Base-by-base conservation (phyloP, 2,888 invertebrate genomes). In the Podabrus alpinus region DNA sequence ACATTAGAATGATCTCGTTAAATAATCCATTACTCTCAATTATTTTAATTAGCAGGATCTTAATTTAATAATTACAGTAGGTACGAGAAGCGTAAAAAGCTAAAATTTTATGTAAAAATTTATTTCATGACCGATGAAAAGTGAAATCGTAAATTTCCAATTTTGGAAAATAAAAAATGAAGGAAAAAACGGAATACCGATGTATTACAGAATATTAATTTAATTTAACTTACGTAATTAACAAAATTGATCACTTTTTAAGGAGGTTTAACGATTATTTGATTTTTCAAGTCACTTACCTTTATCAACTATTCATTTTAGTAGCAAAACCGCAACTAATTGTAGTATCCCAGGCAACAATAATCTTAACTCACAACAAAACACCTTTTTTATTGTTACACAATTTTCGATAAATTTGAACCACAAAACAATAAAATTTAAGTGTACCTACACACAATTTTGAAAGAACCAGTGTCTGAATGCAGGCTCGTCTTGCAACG, bases 321-420 rank as follows among this genome's bases (percentile, higher is more conserved):
- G 21, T 68, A 69, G 59, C 59, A 67, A 73, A 73, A 25, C 74
- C 68, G 72, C 68, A 67, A 72, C 60, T 60, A 72, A 68, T 61
- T 59, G 66, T 66, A 66, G 75, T 75, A 75, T 72, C 72, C 75
- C 69, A 69, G 75, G 75, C 61, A 75, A 75, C 75, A 71, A 64
- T 19, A 74, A 67, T 73, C 59, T 64, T 69, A 69, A 69, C 69
- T 75, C 72, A 72, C 72, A 72, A 75, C 75, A 75, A 69, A 75
- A 67, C 67, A 24, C 59, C 45, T 45, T 45, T 45, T 45, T 45
- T 45, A 45, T 45, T 45, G 45, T 45, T 45, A 45, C 45, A 45
- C 45, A 45, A 45, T 45, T 45, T 45, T 45, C 45, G 45, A 45
- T 45, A 45, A 45, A 45, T 45, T 45, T n/a, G 45, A 45, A 45